Evolutionary conservation across 2,888 invertebrate species (phyloP).

Genomic region (Drosophila paucipuncta): DNA sequence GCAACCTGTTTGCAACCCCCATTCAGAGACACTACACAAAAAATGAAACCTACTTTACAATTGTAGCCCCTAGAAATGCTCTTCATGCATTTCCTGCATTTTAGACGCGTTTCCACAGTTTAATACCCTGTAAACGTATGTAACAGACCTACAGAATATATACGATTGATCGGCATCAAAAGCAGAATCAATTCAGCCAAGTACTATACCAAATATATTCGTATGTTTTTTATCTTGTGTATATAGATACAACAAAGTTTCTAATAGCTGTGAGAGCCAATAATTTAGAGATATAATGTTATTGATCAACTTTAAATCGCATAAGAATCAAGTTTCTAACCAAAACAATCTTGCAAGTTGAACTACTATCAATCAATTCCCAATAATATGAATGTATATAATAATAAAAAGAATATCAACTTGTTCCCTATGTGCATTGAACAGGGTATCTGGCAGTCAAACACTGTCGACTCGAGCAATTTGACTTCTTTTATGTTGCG

Average conservation of each 20-base stretch:
- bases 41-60: slow-evolving; percentile 10
- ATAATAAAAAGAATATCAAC: neutral
- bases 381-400: neutral
- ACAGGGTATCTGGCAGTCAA: neutral
- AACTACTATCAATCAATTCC: neutral
- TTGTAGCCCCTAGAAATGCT: slow-evolving; percentile 39
- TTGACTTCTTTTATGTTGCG: slow-evolving; percentile 50
- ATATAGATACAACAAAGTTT: neutral
- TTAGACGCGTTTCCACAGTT: slow-evolving; percentile 55
- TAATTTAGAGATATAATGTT: neutral
- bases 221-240: rapidly evolving
- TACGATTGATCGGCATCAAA: neutral
- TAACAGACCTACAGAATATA: neutral
- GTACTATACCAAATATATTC: too few relatives aligned
- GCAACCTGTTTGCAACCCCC: slow-evolving; percentile 20
- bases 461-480: neutral
- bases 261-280: rapidly evolving
- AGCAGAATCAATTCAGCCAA: neutral
- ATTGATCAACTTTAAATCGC: neutral
- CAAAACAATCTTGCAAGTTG: neutral
- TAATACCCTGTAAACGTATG: neutral
- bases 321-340: neutral
- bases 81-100: slow-evolving; percentile 68
- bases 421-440: neutral
- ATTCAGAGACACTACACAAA: neutral